A percentile compares a stretch with the other conserved stretches of the same genome.
Evolutionary conservation across 2,113 vertebrate genomes (phyloP).

Genomic region (Phaethon lepturus): DNA sequence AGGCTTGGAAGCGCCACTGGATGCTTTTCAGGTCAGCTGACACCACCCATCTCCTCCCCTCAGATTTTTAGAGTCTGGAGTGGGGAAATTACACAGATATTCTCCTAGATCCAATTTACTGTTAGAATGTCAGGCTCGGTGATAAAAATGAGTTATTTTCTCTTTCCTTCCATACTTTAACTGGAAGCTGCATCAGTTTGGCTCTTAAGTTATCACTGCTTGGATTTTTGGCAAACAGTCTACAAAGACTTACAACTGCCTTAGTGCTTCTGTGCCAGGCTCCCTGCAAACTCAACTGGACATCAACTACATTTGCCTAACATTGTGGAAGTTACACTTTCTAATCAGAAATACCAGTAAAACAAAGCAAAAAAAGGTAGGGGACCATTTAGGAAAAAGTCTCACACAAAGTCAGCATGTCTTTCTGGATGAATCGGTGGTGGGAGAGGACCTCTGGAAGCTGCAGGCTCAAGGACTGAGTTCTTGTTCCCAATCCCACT

Average conservation of each 20-base stretch:
- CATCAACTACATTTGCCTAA: neutral
- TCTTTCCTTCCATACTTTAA: neutral
- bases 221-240: neutral
- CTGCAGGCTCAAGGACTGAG: neutral
- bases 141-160: neutral
- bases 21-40: neutral
- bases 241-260: neutral
- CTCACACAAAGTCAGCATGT: neutral
- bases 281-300: neutral
- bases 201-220: neutral
- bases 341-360: neutral
- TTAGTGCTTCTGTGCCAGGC: neutral
- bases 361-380: neutral
- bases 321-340: neutral
- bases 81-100: neutral
- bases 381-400: neutral
- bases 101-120: neutral
- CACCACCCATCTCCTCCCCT: neutral
- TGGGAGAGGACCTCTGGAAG: neutral
- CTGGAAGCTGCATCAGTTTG: neutral
- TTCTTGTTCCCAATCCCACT: neutral
- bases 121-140: neutral
- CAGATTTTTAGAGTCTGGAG: neutral
- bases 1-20: neutral
- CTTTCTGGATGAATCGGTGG: neutral